phyloP scores from a whole-genome alignment of 1,140 invertebrate genomes.

The Eumaeus atala region DNA sequence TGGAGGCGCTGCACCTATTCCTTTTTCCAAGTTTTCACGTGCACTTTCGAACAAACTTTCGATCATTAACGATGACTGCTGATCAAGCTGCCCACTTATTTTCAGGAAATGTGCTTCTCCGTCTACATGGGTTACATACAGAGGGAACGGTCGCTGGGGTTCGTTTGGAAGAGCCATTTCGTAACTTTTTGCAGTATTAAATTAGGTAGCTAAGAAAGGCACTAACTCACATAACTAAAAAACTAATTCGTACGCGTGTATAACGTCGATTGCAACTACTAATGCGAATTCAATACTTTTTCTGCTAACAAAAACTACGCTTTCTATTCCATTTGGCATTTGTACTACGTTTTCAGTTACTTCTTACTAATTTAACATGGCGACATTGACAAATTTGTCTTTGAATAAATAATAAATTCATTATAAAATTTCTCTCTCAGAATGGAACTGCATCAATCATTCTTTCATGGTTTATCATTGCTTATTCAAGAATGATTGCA shows the following conservation, averaged over 20 bases:
- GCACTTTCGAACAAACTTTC: slow-evolving; percentile 73
- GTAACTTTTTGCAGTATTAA: slow-evolving; percentile 12
- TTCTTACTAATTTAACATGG: slow-evolving; percentile 47
- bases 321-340: slow-evolving; percentile 51
- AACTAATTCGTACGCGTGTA: slow-evolving; percentile 62
- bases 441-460: no score
- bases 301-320: slow-evolving; percentile 22
- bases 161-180: slow-evolving; percentile 49
- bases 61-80: slow-evolving; percentile 71
- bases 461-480: no score
- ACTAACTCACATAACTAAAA: slow-evolving; percentile 49
- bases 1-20: slow-evolving; percentile 45
- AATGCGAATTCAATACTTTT: slow-evolving; percentile 6
- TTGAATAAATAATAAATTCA: slow-evolving; percentile 10
- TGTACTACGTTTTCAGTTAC: slow-evolving; percentile 51
- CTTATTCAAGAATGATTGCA: no score
- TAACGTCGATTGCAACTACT: slow-evolving; percentile 28
- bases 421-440: no score
- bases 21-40: slow-evolving; percentile 67
- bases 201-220: slow-evolving; percentile 13
- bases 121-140: slow-evolving; percentile 80
- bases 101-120: slow-evolving; percentile 78
- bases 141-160: slow-evolving; percentile 46
- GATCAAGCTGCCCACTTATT: slow-evolving; percentile 80
- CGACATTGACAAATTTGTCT: slow-evolving; percentile 27